Evolutionary conservation across 2,113 vertebrate genomes (phyloP).

Genomic region (Clarias magur): DNA sequence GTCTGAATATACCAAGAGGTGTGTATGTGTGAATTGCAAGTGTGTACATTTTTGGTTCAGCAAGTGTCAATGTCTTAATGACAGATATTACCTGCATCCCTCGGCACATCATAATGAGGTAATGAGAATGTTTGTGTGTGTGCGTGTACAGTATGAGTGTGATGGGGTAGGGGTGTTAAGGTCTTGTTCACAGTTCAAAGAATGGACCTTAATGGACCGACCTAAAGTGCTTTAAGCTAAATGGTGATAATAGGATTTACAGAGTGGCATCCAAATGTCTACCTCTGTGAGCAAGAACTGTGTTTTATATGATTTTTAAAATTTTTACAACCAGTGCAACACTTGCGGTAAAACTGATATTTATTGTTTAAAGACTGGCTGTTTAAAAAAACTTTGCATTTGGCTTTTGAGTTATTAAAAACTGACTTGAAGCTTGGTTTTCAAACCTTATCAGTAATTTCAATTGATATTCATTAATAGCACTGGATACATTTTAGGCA

Average conservation of each 20-base stretch:
- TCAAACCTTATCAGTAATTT: not conserved
- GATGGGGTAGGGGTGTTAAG: conserved; percentile 48
- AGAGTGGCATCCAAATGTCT: not conserved
- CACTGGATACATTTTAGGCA: not conserved
- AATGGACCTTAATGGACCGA: conserved; percentile 65
- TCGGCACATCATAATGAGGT: conserved; percentile 73
- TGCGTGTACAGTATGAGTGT: conserved; percentile 61
- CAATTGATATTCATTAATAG: not conserved
- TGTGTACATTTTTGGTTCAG: conserved; percentile 51
- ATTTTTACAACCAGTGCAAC: not conserved
- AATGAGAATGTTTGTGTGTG: conserved; percentile 66
- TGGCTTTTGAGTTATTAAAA: not conserved
- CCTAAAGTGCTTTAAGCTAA: conserved; percentile 70
- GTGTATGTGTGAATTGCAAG: conserved; percentile 33
- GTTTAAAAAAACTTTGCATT: not conserved
- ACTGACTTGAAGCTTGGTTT: not conserved
- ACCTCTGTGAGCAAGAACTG: not conserved
- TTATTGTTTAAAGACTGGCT: not conserved
- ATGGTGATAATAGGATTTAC: conserved; percentile 54
- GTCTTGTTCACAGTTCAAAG: not conserved
- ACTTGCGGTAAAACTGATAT: not conserved
- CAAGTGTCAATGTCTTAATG: conserved; percentile 68
- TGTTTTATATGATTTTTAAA: not conserved
- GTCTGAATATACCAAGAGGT: conserved; percentile 25
- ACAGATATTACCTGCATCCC: conserved; percentile 73